A percentile compares a stretch with the other conserved stretches of the same genome.
Evolutionary conservation across 2,888 invertebrate genomes (phyloP).

Genomic region (Rhagonycha fulva): DNA sequence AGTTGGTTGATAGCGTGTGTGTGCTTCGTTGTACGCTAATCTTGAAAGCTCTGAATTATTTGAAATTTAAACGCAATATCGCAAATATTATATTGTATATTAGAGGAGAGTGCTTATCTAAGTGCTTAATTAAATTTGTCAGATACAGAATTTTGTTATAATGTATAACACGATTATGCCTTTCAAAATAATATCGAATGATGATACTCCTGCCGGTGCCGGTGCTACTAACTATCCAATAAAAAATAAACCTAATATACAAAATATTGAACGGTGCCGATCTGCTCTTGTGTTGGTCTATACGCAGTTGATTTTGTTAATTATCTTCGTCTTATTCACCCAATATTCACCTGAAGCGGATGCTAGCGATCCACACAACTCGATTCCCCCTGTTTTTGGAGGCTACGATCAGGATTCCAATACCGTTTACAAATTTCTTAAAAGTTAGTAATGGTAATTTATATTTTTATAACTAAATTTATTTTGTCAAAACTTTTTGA

Average conservation of each 20-base stretch:
- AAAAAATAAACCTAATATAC: slow-evolving; percentile 9
- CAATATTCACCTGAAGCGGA: slow-evolving; percentile 55
- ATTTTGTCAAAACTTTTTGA: background rate
- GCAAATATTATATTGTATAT: slow-evolving; percentile 4
- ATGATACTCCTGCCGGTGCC: background rate
- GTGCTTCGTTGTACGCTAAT: background rate
- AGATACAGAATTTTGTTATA: slow-evolving; percentile 4
- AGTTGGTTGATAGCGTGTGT: slow-evolving; percentile 2
- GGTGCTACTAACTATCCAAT: slow-evolving; percentile 1
- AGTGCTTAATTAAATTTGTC: slow-evolving; percentile 17
- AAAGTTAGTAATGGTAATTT: slow-evolving; percentile 20
- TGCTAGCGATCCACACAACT: slow-evolving; percentile 52
- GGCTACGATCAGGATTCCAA: slow-evolving; percentile 37
- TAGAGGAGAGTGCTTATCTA: background rate
- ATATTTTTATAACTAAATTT: background rate
- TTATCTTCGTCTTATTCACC: slow-evolving; percentile 52
- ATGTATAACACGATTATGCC: slow-evolving; percentile 5
- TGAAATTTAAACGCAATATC: slow-evolving; percentile 10
- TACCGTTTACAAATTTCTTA: slow-evolving; percentile 13
- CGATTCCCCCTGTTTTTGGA: slow-evolving; percentile 44
- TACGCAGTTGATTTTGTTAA: slow-evolving; percentile 51
- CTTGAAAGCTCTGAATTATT: slow-evolving; percentile 1
- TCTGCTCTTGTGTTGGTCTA: slow-evolving; percentile 44
- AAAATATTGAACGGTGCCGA: slow-evolving; percentile 21
- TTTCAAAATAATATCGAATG: slow-evolving; percentile 3